Evolutionary conservation across 1,140 invertebrate genomes (phyloP).

Genomic region (Coptotermes formosanus): DNA sequence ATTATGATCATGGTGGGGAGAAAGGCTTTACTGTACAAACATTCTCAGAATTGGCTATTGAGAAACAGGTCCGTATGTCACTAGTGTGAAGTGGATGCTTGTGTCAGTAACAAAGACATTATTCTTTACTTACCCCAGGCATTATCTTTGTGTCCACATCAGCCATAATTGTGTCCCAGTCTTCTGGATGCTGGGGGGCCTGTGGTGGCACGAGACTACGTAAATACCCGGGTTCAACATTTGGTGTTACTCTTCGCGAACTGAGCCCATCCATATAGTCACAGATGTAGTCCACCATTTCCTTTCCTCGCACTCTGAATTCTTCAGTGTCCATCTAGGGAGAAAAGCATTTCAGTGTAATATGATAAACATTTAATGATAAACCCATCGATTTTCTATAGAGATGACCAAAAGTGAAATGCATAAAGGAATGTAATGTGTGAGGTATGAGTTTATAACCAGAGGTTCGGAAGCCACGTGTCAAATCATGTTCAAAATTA

Average conservation of each 20-base stretch:
- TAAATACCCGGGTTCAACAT: conserved; percentile 91
- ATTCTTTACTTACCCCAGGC: conserved; percentile 76
- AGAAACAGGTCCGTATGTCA: too few relatives aligned
- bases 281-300: conserved; percentile 98
- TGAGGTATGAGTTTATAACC: too few relatives aligned
- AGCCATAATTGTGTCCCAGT: conserved; percentile 89
- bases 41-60: too few relatives aligned
- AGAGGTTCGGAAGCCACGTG: too few relatives aligned
- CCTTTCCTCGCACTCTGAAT: conserved; percentile 85
- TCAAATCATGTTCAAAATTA: too few relatives aligned
- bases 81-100: too few relatives aligned
- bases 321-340: conserved; percentile 67
- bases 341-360: neutral
- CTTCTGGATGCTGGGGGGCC: conserved; percentile 83
- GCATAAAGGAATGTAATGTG: too few relatives aligned
- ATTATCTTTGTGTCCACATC: conserved; percentile 97
- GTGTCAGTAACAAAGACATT: too few relatives aligned
- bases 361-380: neutral
- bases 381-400: too few relatives aligned
- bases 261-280: conserved; percentile 88
- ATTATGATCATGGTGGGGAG: too few relatives aligned
- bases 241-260: conserved; percentile 81
- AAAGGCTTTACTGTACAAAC: too few relatives aligned
- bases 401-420: too few relatives aligned
- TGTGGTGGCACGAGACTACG: conserved; percentile 74